Evolutionary conservation across 2,888 invertebrate species (phyloP).

Genomic region (Hirtodrosophila histrioides): DNA sequence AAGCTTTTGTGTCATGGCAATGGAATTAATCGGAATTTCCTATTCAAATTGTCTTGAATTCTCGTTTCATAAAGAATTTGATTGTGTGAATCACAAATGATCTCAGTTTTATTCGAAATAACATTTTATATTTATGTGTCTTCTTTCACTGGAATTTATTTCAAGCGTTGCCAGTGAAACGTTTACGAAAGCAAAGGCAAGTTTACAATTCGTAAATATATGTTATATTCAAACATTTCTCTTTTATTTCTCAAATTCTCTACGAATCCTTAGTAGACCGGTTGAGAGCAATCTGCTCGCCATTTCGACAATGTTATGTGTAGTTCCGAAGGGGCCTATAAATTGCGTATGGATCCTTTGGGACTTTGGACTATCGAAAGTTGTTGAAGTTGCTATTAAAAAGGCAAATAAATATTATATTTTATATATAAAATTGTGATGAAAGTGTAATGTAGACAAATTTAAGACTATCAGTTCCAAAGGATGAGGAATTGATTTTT

Average conservation of each 20-base stretch:
- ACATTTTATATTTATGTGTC: too few species aligned
- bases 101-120: too few species aligned
- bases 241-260: slow-evolving; percentile 12
- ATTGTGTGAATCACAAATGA: background rate
- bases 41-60: slow-evolving; percentile 14
- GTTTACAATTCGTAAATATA: too few species aligned
- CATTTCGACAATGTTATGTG: slow-evolving; percentile 13
- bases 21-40: slow-evolving; percentile 7
- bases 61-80: background rate
- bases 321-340: slow-evolving; percentile 46
- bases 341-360: slow-evolving; percentile 32
- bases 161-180: too few species aligned
- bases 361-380: slow-evolving; percentile 32
- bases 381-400: slow-evolving; percentile 21
- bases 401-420: background rate
- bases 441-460: background rate
- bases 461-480: too few species aligned
- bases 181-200: too few species aligned
- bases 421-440: background rate
- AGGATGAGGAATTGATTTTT: too few species aligned
- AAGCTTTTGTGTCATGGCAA: slow-evolving; percentile 1
- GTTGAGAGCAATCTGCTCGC: slow-evolving; percentile 26
- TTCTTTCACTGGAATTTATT: too few species aligned
- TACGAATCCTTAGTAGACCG: too few species aligned
- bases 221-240: slow-evolving; percentile 2